Conservation (phyloP, 1,140 invertebrate genomes). For the Ericerus pela region DNA sequence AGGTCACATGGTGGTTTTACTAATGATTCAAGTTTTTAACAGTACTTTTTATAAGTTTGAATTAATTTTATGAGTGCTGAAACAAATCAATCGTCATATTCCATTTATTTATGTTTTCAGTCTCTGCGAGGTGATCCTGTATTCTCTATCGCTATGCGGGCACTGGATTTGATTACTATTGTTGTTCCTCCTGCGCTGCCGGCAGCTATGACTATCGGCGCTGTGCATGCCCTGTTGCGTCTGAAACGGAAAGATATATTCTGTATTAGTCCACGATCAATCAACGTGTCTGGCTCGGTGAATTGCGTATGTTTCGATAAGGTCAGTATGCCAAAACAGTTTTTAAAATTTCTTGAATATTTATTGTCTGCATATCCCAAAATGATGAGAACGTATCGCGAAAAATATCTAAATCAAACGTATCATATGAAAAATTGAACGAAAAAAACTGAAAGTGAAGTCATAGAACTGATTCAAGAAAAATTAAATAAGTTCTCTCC, state of each 20-base stretch:
- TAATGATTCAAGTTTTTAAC: background rate
- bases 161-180: conserved; percentile 85
- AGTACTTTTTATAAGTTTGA: background rate
- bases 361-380: background rate
- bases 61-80: background rate
- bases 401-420: background rate
- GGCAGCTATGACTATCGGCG: conserved; percentile 84
- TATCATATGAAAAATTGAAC: background rate
- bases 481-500: background rate
- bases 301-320: conserved; percentile 94
- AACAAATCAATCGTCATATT: background rate
- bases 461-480: background rate
- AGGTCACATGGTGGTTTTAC: too few relatives aligned
- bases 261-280: conserved; percentile 77
- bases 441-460: background rate
- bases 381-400: background rate
- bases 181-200: conserved; percentile 86
- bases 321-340: conserved; percentile 32
- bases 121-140: conserved; percentile 36
- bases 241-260: conserved; percentile 66
- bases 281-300: conserved; percentile 77
- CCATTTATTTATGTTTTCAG: conserved; percentile 4
- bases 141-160: conserved; percentile 54
- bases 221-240: conserved; percentile 65
- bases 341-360: too few relatives aligned